Evolutionary conservation across 2,888 invertebrate species (phyloP).

Genomic region (Scaptomyza cyrtandrae): DNA sequence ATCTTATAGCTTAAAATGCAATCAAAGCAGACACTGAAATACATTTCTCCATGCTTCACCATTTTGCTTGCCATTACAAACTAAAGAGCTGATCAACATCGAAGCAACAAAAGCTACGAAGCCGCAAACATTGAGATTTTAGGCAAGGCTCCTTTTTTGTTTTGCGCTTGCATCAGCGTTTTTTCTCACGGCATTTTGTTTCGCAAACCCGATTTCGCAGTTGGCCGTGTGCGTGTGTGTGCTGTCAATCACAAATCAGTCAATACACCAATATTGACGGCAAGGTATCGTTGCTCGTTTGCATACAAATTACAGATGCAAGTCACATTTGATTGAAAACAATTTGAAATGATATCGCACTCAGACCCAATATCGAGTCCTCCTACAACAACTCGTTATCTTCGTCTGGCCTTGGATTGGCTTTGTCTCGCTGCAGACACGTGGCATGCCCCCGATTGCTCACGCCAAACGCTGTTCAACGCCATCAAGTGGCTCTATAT

Average conservation of each 20-base stretch:
- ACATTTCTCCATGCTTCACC: background rate
- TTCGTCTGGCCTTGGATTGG: constrained; percentile 19
- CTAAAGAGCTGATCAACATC: constrained; percentile 46
- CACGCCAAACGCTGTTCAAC: constrained; percentile 4
- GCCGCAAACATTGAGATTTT: constrained; percentile 18
- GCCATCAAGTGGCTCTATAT: constrained; percentile 51
- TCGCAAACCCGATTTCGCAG: constrained; percentile 19
- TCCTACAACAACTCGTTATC: constrained; percentile 16
- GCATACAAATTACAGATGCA: constrained; percentile 78
- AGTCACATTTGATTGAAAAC: constrained; percentile 79
- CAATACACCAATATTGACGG: constrained; percentile 29
- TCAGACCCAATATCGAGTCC: background rate
- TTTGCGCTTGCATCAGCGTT: constrained; percentile 51
- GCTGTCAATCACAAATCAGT: constrained; percentile 72
- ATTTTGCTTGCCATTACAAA: constrained; percentile 5
- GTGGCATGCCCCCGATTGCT: constrained; percentile 17
- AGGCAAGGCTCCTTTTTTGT: constrained; percentile 1
- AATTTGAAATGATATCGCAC: constrained; percentile 75
- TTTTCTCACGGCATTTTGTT: constrained; percentile 35
- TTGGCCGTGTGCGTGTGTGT: background rate
- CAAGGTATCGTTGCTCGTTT: constrained; percentile 51
- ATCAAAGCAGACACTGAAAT: constrained; percentile 5
- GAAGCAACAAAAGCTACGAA: constrained; percentile 38
- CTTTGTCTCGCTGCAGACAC: constrained; percentile 17
- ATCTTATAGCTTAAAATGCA: background rate